A percentile compares a stretch with the other conserved stretches of the same genome.
Conservation (phyloP, 2,888 invertebrate species). For the Nymphalis urticae region DNA sequence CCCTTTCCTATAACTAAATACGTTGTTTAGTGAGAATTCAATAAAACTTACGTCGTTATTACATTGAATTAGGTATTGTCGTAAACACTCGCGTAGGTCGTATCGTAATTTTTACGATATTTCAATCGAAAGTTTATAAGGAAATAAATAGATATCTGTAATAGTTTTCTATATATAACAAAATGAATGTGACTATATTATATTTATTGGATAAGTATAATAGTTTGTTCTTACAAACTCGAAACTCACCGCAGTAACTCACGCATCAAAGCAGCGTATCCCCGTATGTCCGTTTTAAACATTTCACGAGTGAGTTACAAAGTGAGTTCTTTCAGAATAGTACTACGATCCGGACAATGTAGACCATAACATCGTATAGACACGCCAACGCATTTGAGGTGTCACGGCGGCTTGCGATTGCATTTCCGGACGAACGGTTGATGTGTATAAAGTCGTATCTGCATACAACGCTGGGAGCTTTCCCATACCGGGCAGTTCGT, state of each 20-base stretch:
- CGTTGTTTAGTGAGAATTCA: constrained; percentile 46
- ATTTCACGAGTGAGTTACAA: background rate
- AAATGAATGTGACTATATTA: too few species aligned
- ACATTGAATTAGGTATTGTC: constrained; percentile 6
- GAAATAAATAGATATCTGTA: too few species aligned
- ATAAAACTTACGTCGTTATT: constrained; percentile 37
- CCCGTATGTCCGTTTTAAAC: too few species aligned
- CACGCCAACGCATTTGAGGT: constrained; percentile 29
- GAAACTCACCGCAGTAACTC: too few species aligned
- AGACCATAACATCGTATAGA: constrained; percentile 24
- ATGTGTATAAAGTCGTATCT: constrained; percentile 63
- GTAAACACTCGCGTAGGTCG: background rate
- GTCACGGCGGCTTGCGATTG: constrained; percentile 27
- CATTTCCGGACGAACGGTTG: constrained; percentile 30
- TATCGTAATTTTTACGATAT: too few species aligned
- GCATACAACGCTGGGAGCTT: constrained; percentile 75
- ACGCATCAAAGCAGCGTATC: too few species aligned
- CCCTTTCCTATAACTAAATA: constrained; percentile 59
- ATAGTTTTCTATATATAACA: too few species aligned
- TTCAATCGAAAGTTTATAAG: too few species aligned
- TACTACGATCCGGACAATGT: background rate
- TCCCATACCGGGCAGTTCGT: constrained; percentile 79
- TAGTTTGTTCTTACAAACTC: too few species aligned
- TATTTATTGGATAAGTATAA: too few species aligned
- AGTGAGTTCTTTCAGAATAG: background rate